Evolutionary conservation across 2,113 vertebrate species (phyloP).

Genomic region (Andinoacara biseriatus): DNA sequence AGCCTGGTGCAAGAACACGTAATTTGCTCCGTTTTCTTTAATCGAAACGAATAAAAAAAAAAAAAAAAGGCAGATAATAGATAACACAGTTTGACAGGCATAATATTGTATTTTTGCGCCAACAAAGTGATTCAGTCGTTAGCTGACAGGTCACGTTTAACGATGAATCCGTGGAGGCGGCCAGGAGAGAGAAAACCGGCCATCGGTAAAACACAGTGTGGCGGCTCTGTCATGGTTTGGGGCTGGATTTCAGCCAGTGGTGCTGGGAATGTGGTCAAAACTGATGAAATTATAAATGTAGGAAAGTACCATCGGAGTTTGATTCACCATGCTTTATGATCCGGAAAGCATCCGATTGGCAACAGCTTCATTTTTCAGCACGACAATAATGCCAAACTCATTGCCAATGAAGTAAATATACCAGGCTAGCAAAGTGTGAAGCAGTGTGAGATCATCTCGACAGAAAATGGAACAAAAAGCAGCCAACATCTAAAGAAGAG

Average conservation of each 20-base stretch:
- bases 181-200: no score
- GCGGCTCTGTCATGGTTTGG: neutral
- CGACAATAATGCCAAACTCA: neutral
- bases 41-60: no score
- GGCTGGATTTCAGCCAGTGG: neutral
- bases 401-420: neutral
- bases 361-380: neutral
- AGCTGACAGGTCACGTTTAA: no score
- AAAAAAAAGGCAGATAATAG: no score
- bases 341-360: neutral
- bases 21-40: no score
- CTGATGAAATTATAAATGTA: neutral
- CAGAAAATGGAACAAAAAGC: accelerated
- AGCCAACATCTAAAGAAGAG: accelerated
- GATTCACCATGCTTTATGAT: neutral
- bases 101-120: no score
- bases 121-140: no score
- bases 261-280: accelerated
- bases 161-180: no score
- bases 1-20: no score
- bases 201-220: neutral
- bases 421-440: neutral
- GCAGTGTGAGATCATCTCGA: neutral
- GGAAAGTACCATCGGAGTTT: neutral
- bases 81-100: no score